These are phyloP conservation scores for Potorous gilbertii DNA, from an alignment of 2,797 vertebrate genomes.

Conservation along the genomic window DNA sequence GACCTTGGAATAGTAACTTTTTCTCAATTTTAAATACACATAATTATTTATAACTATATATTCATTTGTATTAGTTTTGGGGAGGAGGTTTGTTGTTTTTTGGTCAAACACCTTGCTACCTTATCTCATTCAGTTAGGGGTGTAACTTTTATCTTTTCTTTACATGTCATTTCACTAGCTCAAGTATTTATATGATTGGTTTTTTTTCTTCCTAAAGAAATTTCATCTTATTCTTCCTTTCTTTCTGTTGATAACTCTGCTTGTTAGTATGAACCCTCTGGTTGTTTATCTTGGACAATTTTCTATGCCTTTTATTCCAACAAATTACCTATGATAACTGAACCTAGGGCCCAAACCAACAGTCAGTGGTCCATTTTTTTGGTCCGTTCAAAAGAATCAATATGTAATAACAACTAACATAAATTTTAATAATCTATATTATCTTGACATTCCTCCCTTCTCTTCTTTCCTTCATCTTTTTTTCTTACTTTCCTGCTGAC, in stretches of 20 bases:
- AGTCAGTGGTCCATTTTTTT: not conserved
- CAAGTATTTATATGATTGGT: not conserved
- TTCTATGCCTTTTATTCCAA: slow-evolving; percentile 22
- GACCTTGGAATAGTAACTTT: not conserved
- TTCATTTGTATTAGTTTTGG: not conserved
- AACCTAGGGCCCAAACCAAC: not conserved
- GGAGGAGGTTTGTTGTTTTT: not conserved
- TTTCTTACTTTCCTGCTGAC: not conserved
- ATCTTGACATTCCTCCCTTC: not conserved
- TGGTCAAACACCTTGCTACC: not conserved
- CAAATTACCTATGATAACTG: slow-evolving; percentile 29
- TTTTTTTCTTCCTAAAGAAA: not conserved
- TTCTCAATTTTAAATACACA: not conserved
- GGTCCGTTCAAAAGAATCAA: not conserved
- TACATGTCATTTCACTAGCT: not conserved
- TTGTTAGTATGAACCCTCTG: not conserved
- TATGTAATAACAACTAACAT: not conserved
- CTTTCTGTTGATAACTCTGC: not conserved
- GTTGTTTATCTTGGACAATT: slow-evolving; percentile 37
- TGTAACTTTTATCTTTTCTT: not conserved
- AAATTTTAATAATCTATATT: not conserved
- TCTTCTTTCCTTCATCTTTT: not conserved
- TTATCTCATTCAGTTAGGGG: not conserved
- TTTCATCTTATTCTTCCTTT: not conserved
- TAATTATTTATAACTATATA: not conserved